A percentile compares a stretch with the other conserved stretches of the same genome.
Conservation (phyloP, 2,888 invertebrate genomes). For the Zygaena filipendulae region DNA sequence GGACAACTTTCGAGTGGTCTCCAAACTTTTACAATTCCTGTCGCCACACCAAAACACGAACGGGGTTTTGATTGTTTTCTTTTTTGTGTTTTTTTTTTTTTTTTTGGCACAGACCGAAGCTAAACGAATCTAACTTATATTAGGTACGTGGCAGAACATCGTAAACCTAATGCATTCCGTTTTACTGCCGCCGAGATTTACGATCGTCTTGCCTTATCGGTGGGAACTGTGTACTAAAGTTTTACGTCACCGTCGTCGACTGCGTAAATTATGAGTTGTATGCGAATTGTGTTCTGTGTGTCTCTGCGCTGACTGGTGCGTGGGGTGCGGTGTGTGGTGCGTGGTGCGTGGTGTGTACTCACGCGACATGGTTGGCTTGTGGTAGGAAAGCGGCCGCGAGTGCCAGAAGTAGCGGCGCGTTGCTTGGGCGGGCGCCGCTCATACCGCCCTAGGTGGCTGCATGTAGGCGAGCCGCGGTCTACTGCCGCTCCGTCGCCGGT, state of each 20-base stretch:
- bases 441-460: slow-evolving; percentile 50
- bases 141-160: no score
- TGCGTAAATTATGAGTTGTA: no score
- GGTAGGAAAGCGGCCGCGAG: slow-evolving; percentile 69
- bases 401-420: slow-evolving; percentile 70
- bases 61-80: no score
- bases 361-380: slow-evolving; percentile 72
- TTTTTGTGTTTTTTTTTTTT: no score
- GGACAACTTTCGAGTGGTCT: no score
- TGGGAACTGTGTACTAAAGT: slow-evolving; percentile 19
- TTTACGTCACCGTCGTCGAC: slow-evolving; percentile 13
- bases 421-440: slow-evolving; percentile 69
- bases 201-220: slow-evolving; percentile 23
- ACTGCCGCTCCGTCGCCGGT: slow-evolving; percentile 25
- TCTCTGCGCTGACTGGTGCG: no score
- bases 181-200: slow-evolving; percentile 28
- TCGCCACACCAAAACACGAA: no score
- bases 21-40: no score
- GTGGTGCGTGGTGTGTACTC: no score
- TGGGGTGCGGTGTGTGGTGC: neutral
- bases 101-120: no score
- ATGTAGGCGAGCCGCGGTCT: slow-evolving; percentile 38
- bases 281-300: no score
- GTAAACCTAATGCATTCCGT: slow-evolving; percentile 27
- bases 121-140: no score